Base-by-base conservation (phyloP, 2,888 invertebrate genomes). In the Cosmia trapezina region DNA sequence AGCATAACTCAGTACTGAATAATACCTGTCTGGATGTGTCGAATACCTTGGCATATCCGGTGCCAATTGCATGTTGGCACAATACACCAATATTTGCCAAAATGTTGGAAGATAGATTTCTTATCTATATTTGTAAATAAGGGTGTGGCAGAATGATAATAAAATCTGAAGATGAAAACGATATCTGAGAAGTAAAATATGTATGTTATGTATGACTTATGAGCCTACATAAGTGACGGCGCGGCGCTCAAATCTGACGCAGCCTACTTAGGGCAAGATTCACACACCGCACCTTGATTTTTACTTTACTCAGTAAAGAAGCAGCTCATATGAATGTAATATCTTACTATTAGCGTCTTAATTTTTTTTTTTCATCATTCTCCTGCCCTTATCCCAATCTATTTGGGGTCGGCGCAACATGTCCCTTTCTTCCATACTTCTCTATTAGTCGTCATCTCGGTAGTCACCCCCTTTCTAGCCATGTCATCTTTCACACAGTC, bases 1-100 rank as follows among this genome's bases (percentile, higher is more conserved):
- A 63, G 62, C 66, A 77, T 77, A 62, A 12, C 65, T 64, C 9
- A 69, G 28, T 47, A 54, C 63, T 82, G 73, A 82, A 70, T 80
- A 84, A 84, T 37, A 60, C 17, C 22, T 51, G 79, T 86, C 79
- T 84, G 51, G 49, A 73, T 74, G 61, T 67, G 56, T 71, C 56
- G 80, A 64, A 75, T 82, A 37, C 70, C 72, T 78, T 72, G 63
- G 73, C 70, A 80, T 70, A 86, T 82, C 76, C 84, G 86, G 73
- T 84, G 80, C 87, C 86, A 85, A 86, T 71, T 51, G 47, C 57
- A 67, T 41, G 61, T 47, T 70, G 41, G 51, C 17, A 77, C 61
- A 77, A 80, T 19, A 33, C 7, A 22, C 61, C 61, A 69, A 62
- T n/a, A 33, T 75, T 75, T 57, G 68, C 19, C 11, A 17, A 51